Evolutionary conservation across 2,113 vertebrate genomes (phyloP).

Genomic region (Atractosteus spatula): DNA sequence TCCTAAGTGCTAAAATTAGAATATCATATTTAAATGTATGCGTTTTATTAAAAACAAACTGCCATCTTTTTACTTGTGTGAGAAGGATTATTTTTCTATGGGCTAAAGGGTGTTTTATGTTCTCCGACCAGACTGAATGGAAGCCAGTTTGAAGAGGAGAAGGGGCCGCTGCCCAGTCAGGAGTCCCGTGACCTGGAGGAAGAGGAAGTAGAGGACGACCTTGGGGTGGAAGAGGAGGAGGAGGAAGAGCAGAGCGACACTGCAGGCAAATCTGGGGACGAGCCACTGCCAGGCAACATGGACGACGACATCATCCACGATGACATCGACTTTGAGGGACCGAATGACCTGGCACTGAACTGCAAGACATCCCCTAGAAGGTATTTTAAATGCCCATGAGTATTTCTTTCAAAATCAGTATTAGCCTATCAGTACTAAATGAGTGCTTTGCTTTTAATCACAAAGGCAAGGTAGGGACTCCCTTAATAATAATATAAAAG

Average conservation of each 20-base stretch:
- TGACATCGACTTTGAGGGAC: conserved; percentile 77
- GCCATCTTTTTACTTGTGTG: no score
- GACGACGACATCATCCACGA: conserved; percentile 69
- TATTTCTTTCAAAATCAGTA: no score
- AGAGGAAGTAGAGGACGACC: conserved; percentile 85
- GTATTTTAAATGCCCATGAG: conserved; percentile 45
- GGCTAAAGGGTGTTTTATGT: no score
- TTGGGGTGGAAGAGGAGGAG: conserved; percentile 84
- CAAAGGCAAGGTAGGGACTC: no score
- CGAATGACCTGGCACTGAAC: conserved; percentile 76
- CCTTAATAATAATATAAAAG: no score
- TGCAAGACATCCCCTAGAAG: conserved; percentile 84
- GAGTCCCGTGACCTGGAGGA: conserved; percentile 84
- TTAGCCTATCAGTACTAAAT: no score
- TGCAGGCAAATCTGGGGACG: conserved; percentile 65
- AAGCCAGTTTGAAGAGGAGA: conserved; percentile 84
- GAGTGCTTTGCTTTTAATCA: no score
- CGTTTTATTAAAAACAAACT: no score
- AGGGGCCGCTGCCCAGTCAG: conserved; percentile 71
- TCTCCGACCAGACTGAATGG: conserved; percentile 77
- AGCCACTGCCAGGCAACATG: conserved; percentile 60
- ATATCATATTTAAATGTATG: no score
- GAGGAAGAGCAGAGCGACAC: conserved; percentile 66
- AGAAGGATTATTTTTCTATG: no score
- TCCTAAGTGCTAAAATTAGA: no score